phyloP scores from a whole-genome alignment of 2,888 invertebrate genomes.

The Erebia epiphron region DNA sequence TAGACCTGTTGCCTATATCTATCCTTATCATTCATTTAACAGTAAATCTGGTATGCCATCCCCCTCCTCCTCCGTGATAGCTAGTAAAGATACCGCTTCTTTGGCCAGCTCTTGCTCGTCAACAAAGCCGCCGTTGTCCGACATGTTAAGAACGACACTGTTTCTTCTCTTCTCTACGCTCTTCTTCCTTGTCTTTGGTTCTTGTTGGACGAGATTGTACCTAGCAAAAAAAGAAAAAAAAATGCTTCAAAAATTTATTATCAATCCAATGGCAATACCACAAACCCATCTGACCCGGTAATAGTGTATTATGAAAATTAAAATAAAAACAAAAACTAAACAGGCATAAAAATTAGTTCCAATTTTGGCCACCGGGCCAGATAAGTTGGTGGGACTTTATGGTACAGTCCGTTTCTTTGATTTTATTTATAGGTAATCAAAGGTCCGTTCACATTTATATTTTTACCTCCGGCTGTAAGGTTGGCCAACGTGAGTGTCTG shows the following conservation, averaged over 20 bases:
- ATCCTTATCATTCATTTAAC: conserved; percentile 42
- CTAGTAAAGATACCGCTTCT: conserved; percentile 64
- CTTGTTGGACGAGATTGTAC: conserved; percentile 56
- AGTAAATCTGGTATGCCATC: conserved; percentile 53
- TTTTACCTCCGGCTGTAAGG: too few species aligned
- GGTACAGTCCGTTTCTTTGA: too few species aligned
- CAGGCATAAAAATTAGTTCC: too few species aligned
- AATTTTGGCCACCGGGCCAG: too few species aligned
- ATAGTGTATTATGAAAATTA: too few species aligned
- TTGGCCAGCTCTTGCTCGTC: conserved; percentile 61
- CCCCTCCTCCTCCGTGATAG: conserved; percentile 62
- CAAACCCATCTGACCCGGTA: too few species aligned
- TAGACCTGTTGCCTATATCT: not conserved
- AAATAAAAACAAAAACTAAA: too few species aligned
- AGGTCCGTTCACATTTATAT: too few species aligned
- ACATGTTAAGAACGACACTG: conserved; percentile 55
- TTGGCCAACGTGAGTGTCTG: too few species aligned
- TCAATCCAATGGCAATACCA: not conserved
- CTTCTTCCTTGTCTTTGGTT: conserved; percentile 43
- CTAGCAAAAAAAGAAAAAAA: not conserved
- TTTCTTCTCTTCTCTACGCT: conserved; percentile 50
- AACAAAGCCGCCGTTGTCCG: conserved; percentile 56
- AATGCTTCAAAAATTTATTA: not conserved
- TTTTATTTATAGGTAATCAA: too few species aligned
- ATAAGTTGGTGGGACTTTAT: too few species aligned